phyloP scores from a whole-genome alignment of 2,797 vertebrate species.

The Labroides dimidiatus region DNA sequence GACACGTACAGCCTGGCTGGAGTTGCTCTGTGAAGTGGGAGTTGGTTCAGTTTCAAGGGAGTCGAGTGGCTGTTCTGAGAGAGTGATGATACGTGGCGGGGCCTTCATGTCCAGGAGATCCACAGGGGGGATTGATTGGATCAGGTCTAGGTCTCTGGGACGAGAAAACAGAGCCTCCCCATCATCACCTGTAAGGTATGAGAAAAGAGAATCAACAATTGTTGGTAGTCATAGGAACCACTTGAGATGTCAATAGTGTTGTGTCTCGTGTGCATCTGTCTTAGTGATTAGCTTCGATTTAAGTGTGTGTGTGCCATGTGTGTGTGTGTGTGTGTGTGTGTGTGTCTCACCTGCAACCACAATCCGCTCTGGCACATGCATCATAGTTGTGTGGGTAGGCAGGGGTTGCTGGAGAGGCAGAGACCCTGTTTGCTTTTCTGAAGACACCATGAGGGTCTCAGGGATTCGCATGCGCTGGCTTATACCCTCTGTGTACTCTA shows the following conservation, averaged over 20 bases:
- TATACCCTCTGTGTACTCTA: slow-evolving; percentile 97
- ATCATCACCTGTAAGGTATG: slow-evolving; percentile 82
- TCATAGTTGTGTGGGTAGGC: slow-evolving; percentile 85
- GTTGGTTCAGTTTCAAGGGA: slow-evolving; percentile 93
- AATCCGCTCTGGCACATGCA: slow-evolving; percentile 98
- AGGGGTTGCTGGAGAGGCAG: slow-evolving; percentile 78
- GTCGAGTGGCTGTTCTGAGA: slow-evolving; percentile 93
- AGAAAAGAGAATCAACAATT: neutral
- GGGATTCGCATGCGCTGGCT: slow-evolving; percentile 98
- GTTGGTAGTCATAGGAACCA: neutral
- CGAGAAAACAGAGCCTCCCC: slow-evolving; percentile 86
- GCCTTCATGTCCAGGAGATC: slow-evolving; percentile 94
- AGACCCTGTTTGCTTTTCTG: slow-evolving; percentile 79
- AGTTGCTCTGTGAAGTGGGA: slow-evolving; percentile 77
- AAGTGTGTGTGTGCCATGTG: neutral
- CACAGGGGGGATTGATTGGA: slow-evolving; percentile 89
- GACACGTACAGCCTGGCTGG: slow-evolving; percentile 85
- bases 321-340: neutral
- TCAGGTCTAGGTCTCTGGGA: slow-evolving; percentile 93
- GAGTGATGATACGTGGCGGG: slow-evolving; percentile 94
- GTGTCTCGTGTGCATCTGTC: neutral
- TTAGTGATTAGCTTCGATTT: neutral
- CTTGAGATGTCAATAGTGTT: neutral
- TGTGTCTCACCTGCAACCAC: slow-evolving; percentile 88
- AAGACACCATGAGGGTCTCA: slow-evolving; percentile 91